Percentiles rank a stretch among this genome's conserved stretches.
These are phyloP conservation scores for Agrilus cyanescens DNA, from an alignment of 2,888 invertebrate genomes.

Conservation along the genomic window DNA sequence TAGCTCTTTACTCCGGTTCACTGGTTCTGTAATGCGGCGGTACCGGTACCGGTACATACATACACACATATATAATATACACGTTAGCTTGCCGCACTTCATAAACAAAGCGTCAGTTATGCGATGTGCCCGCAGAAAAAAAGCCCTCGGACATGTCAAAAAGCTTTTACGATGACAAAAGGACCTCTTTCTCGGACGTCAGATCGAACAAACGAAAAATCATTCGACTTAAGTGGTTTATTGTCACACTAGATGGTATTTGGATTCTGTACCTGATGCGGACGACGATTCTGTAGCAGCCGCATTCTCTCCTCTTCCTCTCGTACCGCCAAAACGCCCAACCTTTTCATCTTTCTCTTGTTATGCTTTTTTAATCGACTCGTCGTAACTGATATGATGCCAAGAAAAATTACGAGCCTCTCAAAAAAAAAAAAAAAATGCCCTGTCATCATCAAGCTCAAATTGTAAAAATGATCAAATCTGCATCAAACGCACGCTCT, in stretches of 20 bases:
- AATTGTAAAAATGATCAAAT: too few species aligned
- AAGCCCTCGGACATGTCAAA: slow-evolving; percentile 36
- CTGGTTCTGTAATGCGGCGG: slow-evolving; percentile 15
- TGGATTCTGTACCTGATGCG: slow-evolving; percentile 17
- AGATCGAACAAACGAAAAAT: slow-evolving; percentile 33
- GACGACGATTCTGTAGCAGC: too few species aligned
- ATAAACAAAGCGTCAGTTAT: slow-evolving; percentile 24
- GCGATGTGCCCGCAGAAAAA: slow-evolving; percentile 20
- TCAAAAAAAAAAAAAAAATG: too few species aligned
- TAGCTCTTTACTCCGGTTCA: slow-evolving; percentile 16
- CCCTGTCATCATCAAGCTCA: too few species aligned
- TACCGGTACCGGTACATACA: slow-evolving; percentile 11
- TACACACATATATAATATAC: background rate
- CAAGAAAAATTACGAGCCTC: too few species aligned
- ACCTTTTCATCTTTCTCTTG: too few species aligned
- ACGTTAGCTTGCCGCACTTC: slow-evolving; percentile 14
- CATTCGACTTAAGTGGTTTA: slow-evolving; percentile 38
- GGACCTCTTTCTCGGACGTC: slow-evolving; percentile 32
- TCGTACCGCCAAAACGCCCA: too few species aligned
- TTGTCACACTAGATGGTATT: slow-evolving; percentile 31
- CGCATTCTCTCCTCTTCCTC: too few species aligned
- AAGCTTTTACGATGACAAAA: slow-evolving; percentile 39
- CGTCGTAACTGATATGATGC: too few species aligned
- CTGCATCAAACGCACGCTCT: too few species aligned
- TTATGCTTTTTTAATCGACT: too few species aligned